phyloP scores from a whole-genome alignment of 2,113 vertebrate genomes.

The Salvator merianae region DNA sequence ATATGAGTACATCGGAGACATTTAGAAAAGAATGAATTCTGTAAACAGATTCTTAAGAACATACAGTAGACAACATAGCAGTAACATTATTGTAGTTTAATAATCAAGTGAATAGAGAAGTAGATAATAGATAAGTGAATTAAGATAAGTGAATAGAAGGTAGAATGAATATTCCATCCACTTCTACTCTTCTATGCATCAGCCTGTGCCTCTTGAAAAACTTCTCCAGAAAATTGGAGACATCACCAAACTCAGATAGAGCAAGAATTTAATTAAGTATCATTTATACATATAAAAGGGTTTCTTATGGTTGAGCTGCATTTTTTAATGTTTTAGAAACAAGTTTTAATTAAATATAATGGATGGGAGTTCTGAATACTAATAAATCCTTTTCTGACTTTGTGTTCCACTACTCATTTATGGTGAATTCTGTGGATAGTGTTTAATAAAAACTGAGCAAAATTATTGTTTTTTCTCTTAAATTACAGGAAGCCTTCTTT shows the following conservation, averaged over 20 bases:
- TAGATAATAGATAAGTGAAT: too few species aligned
- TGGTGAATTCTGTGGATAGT: neutral
- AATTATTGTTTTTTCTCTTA: neutral
- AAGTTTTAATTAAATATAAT: neutral
- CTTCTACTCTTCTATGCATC: neutral
- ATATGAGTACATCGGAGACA: neutral
- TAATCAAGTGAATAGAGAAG: too few species aligned
- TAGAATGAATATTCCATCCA: neutral
- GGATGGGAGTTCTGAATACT: neutral
- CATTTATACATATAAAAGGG: neutral
- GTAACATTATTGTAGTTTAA: neutral
- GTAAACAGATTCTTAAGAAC: neutral
- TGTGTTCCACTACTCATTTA: neutral
- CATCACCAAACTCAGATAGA: neutral
- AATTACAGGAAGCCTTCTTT: slow-evolving; percentile 93
- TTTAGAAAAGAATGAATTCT: neutral
- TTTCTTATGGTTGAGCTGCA: neutral
- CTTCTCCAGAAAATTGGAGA: neutral
- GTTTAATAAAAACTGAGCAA: neutral
- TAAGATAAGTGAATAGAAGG: neutral
- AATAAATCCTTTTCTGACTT: neutral
- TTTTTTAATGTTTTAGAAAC: neutral
- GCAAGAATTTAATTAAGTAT: neutral
- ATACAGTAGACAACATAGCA: neutral
- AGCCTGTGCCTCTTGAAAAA: neutral